These are phyloP conservation scores for Malacoraja senta DNA, from an alignment of 2,797 vertebrate species.

Conservation along the genomic window DNA sequence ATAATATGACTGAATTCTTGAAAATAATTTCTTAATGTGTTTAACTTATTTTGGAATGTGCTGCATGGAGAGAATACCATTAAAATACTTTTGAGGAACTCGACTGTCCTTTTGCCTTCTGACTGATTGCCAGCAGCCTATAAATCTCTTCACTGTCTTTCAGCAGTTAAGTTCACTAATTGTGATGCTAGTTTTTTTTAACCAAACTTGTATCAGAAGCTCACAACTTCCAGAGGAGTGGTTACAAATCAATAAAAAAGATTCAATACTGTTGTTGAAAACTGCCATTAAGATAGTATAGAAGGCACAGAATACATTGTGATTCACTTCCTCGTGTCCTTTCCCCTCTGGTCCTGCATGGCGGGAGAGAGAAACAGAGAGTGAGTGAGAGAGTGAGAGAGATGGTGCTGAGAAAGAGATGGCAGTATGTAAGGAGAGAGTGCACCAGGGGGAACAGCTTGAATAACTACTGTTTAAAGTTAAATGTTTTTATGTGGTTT, in stretches of 20 bases:
- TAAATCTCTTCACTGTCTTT: not conserved
- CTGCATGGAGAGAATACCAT: not conserved
- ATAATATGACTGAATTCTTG: not conserved
- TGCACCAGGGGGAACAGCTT: no score
- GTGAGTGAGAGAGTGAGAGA: no score
- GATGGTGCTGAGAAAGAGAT: no score
- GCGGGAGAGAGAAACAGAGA: no score
- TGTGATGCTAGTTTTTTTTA: not conserved
- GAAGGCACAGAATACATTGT: no score
- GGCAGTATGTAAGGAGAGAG: no score
- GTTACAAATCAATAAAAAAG: not conserved
- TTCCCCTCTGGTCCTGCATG: no score
- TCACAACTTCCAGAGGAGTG: not conserved
- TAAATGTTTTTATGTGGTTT: no score
- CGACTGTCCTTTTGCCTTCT: not conserved
- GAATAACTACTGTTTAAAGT: no score
- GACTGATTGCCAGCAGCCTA: not conserved
- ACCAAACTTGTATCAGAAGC: not conserved
- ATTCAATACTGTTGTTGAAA: not conserved
- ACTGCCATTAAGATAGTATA: not conserved
- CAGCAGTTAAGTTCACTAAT: not conserved
- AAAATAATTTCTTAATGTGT: not conserved
- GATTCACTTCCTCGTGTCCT: no score
- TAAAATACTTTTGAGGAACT: not conserved
- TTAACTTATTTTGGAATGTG: not conserved